Conservation (phyloP, 2,113 vertebrate genomes). For the Takifugu bimaculatus region DNA sequence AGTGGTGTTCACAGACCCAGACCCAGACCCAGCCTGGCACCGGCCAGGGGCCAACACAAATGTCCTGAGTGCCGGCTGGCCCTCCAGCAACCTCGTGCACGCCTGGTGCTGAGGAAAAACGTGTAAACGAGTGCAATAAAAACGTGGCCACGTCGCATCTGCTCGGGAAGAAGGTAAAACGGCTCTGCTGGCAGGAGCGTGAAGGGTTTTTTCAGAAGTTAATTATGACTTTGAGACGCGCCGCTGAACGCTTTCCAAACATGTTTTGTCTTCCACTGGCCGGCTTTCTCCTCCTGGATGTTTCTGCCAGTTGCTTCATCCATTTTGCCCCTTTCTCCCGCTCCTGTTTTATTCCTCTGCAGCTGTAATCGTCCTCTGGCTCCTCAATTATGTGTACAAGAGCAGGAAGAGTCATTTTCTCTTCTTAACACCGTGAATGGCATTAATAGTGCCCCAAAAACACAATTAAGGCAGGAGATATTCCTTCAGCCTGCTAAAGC, state of each 20-base stretch:
- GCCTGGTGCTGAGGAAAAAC: constrained; percentile 51
- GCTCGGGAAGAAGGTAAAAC: constrained; percentile 54
- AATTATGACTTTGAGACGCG: constrained; percentile 72
- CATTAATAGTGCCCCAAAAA: constrained; percentile 68
- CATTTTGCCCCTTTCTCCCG: constrained; percentile 20
- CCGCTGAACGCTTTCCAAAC: constrained; percentile 62
- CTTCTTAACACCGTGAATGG: constrained; percentile 72
- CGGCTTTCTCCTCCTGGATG: constrained; percentile 16
- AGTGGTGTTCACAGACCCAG: constrained; percentile 14
- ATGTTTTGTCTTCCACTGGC: constrained; percentile 34
- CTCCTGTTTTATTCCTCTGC: constrained; percentile 36
- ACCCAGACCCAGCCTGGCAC: not conserved
- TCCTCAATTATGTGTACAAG: constrained; percentile 65
- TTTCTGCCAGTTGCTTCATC: constrained; percentile 41
- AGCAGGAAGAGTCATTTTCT: constrained; percentile 67
- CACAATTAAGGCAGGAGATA: constrained; percentile 68
- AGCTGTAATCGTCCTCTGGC: constrained; percentile 54
- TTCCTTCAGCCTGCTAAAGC: constrained; percentile 54
- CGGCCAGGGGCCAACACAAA: constrained; percentile 38
- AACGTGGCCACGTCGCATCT: constrained; percentile 60
- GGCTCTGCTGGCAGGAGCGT: constrained; percentile 48
- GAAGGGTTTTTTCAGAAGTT: constrained; percentile 64
- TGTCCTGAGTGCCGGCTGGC: constrained; percentile 44
- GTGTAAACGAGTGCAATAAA: constrained; percentile 71
- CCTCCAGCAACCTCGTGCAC: constrained; percentile 47